Percentiles rank a stretch among this genome's conserved stretches.
Evolutionary conservation across 2,797 vertebrate species (phyloP).

Genomic region (Hemibagrus guttatus): DNA sequence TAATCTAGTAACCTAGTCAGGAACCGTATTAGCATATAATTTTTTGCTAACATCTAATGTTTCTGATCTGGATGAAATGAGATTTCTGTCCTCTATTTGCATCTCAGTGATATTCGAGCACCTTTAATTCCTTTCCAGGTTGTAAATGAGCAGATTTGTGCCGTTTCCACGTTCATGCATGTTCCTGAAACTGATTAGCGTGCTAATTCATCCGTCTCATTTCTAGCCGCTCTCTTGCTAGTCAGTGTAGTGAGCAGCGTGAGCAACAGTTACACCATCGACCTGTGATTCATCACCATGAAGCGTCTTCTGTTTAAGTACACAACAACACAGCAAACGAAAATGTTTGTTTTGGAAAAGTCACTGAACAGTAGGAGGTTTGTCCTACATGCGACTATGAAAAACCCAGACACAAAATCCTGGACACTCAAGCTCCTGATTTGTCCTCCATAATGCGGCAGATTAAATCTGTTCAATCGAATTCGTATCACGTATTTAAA

Average conservation of each 20-base stretch:
- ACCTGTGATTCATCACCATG: no score
- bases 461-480: neutral
- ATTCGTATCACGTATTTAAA: neutral
- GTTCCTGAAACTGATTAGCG: neutral
- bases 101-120: neutral
- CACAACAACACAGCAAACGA: no score
- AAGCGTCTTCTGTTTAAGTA: no score
- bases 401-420: neutral
- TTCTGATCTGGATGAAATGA: no score
- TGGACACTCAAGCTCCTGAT: neutral
- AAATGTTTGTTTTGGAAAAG: no score
- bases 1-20: no score
- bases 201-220: neutral
- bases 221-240: no score
- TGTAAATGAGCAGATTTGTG: neutral
- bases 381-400: neutral
- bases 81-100: neutral
- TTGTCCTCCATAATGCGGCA: neutral
- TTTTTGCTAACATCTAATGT: no score
- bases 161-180: neutral
- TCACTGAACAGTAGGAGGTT: no score
- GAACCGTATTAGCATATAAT: no score
- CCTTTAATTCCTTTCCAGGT: neutral
- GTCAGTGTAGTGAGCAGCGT: no score
- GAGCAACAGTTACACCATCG: no score